A percentile compares a stretch with the other conserved stretches of the same genome.
phyloP scores from a whole-genome alignment of 2,113 vertebrate species.

The Nematolebias whitei region DNA sequence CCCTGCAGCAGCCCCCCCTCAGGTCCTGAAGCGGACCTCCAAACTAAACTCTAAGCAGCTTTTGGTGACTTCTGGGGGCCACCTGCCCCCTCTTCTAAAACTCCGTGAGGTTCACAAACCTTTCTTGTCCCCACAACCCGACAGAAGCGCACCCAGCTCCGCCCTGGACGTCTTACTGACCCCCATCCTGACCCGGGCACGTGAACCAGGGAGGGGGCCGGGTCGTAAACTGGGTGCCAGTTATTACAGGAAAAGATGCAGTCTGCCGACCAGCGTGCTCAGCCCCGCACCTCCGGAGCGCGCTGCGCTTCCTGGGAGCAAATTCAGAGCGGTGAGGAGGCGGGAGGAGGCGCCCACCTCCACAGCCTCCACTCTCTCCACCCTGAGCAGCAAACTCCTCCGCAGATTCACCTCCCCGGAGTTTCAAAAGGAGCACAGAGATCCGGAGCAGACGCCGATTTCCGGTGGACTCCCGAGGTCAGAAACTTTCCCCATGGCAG shows the following conservation, averaged over 20 bases:
- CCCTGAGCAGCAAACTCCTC: constrained; percentile 69
- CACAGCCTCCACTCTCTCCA: constrained; percentile 50
- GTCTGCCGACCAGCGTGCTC: constrained; percentile 71
- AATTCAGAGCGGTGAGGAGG: constrained; percentile 47
- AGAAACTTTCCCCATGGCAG: constrained; percentile 69
- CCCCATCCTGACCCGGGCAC: constrained; percentile 48
- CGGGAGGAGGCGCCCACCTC: constrained; percentile 23
- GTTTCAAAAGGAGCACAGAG: constrained; percentile 56
- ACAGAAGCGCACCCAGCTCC: constrained; percentile 22
- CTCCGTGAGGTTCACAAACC: constrained; percentile 25
- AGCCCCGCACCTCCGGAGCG: constrained; percentile 63
- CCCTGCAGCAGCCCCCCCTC: constrained; percentile 45
- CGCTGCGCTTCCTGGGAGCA: constrained; percentile 42
- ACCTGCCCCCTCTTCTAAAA: constrained; percentile 46
- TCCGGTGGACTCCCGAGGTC: constrained; percentile 63
- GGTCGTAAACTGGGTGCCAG: constrained; percentile 73
- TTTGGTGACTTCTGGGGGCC: not conserved
- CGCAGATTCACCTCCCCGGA: constrained; percentile 76
- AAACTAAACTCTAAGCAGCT: constrained; percentile 1
- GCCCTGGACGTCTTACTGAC: constrained; percentile 62
- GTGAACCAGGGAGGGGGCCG: constrained; percentile 1
- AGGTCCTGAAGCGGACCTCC: constrained; percentile 18
- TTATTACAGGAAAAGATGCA: constrained; percentile 78
- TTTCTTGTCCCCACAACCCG: constrained; percentile 41
- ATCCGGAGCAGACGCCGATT: not conserved